Percentiles rank a stretch among this genome's conserved stretches.
Conservation (phyloP, 1,140 invertebrate species). For the Hetaerina americana region DNA sequence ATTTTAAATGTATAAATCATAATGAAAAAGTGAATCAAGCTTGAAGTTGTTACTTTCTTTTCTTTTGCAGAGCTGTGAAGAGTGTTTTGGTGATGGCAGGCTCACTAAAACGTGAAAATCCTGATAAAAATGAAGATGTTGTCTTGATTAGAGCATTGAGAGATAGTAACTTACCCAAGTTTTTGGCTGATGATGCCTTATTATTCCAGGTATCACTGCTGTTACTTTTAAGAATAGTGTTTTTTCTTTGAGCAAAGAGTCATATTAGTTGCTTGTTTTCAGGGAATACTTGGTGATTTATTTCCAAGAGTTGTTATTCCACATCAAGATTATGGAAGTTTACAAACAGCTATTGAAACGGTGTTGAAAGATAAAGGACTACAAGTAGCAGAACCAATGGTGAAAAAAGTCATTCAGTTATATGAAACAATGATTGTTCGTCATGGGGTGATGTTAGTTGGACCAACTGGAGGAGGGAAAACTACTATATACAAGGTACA, state of each 20-base stretch:
- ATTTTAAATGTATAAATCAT: too few species aligned
- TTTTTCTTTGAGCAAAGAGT: constrained; percentile 1
- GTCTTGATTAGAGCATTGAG: constrained; percentile 69
- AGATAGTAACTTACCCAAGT: constrained; percentile 88
- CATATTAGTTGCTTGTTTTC: constrained; percentile 15
- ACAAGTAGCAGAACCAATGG: constrained; percentile 45
- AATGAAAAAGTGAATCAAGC: too few species aligned
- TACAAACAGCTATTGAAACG: constrained; percentile 42
- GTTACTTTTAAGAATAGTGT: not conserved
- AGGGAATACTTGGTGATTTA: constrained; percentile 77
- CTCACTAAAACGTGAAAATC: constrained; percentile 69
- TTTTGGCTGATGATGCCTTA: constrained; percentile 69
- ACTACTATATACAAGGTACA: constrained; percentile 50
- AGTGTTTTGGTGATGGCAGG: constrained; percentile 73
- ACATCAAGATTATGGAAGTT: constrained; percentile 59
- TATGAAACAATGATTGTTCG: constrained; percentile 87
- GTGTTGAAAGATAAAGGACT: constrained; percentile 37
- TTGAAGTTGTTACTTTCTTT: too few species aligned
- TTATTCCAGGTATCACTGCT: constrained; percentile 49
- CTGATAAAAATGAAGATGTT: constrained; percentile 64
- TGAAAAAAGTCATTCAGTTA: constrained; percentile 69
- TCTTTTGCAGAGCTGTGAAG: constrained; percentile 34
- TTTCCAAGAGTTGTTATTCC: constrained; percentile 75
- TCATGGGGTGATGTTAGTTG: constrained; percentile 88
- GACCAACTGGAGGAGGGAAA: constrained; percentile 74